Evolutionary conservation across 2,888 invertebrate genomes (phyloP).

Genomic region (Enchytraeus crypticus): DNA sequence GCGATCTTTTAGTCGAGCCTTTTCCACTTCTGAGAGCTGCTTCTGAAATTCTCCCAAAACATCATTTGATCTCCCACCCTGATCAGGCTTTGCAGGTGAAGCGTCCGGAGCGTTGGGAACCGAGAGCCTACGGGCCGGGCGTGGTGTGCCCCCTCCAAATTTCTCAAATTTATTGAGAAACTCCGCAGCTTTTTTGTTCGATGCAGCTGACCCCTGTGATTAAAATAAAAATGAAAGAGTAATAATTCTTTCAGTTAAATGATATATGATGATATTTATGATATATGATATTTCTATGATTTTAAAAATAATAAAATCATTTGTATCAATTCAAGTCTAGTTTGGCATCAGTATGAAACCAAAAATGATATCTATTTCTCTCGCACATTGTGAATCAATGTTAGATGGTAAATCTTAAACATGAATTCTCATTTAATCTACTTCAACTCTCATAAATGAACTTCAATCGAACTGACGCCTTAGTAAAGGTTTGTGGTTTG

Average conservation of each 20-base stretch:
- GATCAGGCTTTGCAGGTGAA: neutral
- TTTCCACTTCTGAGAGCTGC: conserved; percentile 37
- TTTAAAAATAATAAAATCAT: too few species aligned
- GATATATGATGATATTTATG: too few species aligned
- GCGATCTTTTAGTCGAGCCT: conserved; percentile 33
- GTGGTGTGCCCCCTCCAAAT: conserved; percentile 18
- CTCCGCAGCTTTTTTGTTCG: conserved; percentile 13
- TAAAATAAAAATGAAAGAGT: neutral
- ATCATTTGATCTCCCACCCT: neutral
- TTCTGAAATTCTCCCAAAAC: conserved; percentile 32
- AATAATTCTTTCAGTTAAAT: neutral
- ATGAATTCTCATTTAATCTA: too few species aligned
- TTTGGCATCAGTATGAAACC: too few species aligned
- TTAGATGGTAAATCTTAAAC: too few species aligned
- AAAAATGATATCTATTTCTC: too few species aligned
- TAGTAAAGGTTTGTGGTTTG: too few species aligned
- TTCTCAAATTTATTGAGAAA: conserved; percentile 25
- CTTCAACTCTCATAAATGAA: too few species aligned
- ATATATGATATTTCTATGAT: too few species aligned
- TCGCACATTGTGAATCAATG: too few species aligned
- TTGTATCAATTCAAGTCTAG: too few species aligned
- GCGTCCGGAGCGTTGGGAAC: conserved; percentile 7
- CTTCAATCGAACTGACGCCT: too few species aligned
- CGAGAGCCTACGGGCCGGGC: conserved; percentile 6
- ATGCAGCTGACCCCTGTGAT: neutral